Evolutionary conservation across 2,797 vertebrate species (phyloP).

Genomic region (Bovichtus variegatus): DNA sequence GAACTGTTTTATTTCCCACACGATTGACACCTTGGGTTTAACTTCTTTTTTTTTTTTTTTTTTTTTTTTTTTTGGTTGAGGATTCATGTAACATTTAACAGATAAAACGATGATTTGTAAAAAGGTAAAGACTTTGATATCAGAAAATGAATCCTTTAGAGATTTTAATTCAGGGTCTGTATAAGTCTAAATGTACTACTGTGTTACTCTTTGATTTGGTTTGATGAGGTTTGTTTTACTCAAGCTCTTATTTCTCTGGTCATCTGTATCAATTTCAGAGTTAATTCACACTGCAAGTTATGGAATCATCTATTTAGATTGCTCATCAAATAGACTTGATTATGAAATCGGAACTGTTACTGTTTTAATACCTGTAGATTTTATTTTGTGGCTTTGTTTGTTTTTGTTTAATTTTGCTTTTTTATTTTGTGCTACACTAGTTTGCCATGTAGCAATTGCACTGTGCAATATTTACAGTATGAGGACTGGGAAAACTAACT

Average conservation of each 20-base stretch:
- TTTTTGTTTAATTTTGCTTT: constrained; percentile 85
- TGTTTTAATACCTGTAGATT: constrained; percentile 92
- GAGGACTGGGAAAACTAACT: constrained; percentile 97
- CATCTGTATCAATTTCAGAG: constrained; percentile 87
- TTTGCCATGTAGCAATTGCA: constrained; percentile 99
- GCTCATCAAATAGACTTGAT: constrained; percentile 91
- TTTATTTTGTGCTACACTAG: constrained; percentile 98
- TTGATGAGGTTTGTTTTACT: constrained; percentile 84
- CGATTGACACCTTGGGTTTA: constrained; percentile 60
- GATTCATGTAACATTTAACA: constrained; percentile 77
- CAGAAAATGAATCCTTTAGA: constrained; percentile 82
- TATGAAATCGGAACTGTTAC: constrained; percentile 94
- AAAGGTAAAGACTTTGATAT: constrained; percentile 84
- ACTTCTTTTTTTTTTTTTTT: constrained; percentile 18
- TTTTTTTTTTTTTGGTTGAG: constrained; percentile 60
- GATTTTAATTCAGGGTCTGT: constrained; percentile 93
- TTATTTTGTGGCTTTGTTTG: constrained; percentile 85
- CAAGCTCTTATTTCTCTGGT: constrained; percentile 74
- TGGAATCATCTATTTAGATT: constrained; percentile 92
- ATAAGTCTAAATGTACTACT: constrained; percentile 92
- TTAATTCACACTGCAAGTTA: constrained; percentile 99
- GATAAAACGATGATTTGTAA: constrained; percentile 78
- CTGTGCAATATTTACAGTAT: constrained; percentile 99
- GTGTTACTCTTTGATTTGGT: constrained; percentile 87
- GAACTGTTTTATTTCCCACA: constrained; percentile 68